Conservation (phyloP, 2,888 invertebrate genomes). For the Meiosimyza decipiens region DNA sequence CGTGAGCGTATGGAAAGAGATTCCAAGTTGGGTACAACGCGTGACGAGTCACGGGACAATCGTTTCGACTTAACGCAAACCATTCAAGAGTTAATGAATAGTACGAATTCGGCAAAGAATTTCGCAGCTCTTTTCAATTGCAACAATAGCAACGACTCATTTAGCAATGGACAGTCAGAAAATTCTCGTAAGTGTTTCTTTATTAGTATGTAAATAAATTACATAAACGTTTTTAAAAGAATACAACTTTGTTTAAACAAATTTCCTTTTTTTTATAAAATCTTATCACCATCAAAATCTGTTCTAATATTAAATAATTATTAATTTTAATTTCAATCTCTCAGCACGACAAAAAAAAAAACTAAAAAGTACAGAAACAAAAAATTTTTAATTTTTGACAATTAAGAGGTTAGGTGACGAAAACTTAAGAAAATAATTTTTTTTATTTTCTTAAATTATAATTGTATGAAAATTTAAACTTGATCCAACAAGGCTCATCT, state of each 20-base stretch:
- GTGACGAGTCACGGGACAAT: conserved; percentile 55
- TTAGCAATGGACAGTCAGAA: conserved; percentile 60
- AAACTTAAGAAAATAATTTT: too few relatives aligned
- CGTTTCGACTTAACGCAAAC: conserved; percentile 64
- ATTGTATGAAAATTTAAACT: too few relatives aligned
- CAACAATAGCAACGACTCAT: conserved; percentile 65
- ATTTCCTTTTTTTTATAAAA: not conserved
- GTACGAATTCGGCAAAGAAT: conserved; percentile 59
- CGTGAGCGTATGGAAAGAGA: conserved; percentile 49
- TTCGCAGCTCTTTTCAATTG: conserved; percentile 64
- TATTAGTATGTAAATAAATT: not conserved
- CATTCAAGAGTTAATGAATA: conserved; percentile 64
- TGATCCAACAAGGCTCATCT: too few relatives aligned
- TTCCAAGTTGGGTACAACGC: conserved; percentile 54
- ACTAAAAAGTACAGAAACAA: too few relatives aligned
- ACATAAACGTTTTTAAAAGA: not conserved
- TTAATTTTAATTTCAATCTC: too few relatives aligned
- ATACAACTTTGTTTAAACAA: not conserved
- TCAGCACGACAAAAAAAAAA: too few relatives aligned
- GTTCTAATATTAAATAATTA: too few relatives aligned
- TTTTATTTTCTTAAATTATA: too few relatives aligned
- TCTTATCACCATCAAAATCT: too few relatives aligned
- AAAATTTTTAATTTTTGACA: too few relatives aligned
- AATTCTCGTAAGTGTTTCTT: conserved; percentile 52
- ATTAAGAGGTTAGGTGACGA: too few relatives aligned